Evolutionary conservation across 2,888 invertebrate species (phyloP).

Genomic region (Linnaemya tessellans): DNA sequence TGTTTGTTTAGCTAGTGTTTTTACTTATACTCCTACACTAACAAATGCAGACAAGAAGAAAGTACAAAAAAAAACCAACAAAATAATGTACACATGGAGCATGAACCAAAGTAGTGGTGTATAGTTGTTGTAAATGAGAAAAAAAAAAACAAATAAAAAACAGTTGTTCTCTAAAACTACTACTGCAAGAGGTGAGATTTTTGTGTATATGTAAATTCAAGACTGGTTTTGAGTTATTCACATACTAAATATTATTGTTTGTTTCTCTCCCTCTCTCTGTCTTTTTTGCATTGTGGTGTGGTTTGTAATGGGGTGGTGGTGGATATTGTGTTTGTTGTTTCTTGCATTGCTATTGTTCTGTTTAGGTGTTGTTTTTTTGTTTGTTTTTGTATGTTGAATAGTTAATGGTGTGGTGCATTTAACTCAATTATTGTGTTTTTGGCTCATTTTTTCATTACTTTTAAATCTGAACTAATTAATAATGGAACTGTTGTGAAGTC

Average conservation of each 20-base stretch:
- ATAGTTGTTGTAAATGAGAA: constrained; percentile 1
- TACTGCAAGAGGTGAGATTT: not conserved
- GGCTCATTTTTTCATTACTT: not conserved
- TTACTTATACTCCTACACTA: constrained; percentile 33
- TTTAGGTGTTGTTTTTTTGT: not conserved
- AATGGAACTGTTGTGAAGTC: not conserved
- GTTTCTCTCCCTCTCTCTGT: too few species aligned
- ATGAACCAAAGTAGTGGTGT: constrained; percentile 3
- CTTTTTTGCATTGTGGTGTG: not conserved
- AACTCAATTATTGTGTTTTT: not conserved
- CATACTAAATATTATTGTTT: not conserved
- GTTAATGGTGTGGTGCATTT: not conserved
- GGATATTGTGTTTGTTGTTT: not conserved
- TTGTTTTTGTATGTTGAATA: not conserved
- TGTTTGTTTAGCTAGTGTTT: constrained; percentile 2
- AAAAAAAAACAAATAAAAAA: not conserved
- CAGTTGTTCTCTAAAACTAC: not conserved
- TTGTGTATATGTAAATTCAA: constrained; percentile 10
- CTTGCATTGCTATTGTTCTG: not conserved
- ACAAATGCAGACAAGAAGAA: constrained; percentile 19
- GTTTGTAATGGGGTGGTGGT: not conserved
- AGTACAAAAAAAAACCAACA: not conserved
- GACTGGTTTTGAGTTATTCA: constrained; percentile 18
- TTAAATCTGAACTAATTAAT: not conserved
- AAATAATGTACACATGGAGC: constrained; percentile 7